These are phyloP conservation scores for Sebastes itinus DNA, from an alignment of 2,797 vertebrate genomes.

Conservation along the genomic window DNA sequence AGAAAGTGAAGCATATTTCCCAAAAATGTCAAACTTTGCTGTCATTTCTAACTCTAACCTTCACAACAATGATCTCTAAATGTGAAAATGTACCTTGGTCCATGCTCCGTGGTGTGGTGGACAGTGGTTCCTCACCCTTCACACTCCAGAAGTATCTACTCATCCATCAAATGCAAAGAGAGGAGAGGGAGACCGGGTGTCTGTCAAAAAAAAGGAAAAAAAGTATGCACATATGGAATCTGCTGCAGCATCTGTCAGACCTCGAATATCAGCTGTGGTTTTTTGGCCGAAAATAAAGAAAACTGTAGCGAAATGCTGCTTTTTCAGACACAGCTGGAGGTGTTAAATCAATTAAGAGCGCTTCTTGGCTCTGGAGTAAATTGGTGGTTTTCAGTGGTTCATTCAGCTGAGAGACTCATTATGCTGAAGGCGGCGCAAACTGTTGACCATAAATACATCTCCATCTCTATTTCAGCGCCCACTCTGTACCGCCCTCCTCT, in stretches of 20 bases:
- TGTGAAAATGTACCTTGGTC: not conserved
- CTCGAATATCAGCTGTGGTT: not conserved
- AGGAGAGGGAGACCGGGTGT: not conserved
- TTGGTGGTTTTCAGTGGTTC: not conserved
- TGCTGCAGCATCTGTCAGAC: slow-evolving; percentile 18
- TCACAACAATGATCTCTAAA: not conserved
- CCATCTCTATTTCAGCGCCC: not conserved
- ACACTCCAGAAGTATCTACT: not conserved
- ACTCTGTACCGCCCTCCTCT: not conserved
- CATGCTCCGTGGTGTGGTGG: not conserved
- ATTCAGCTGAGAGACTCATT: not conserved
- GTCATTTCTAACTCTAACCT: not conserved
- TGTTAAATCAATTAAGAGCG: not conserved
- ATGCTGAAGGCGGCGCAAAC: slow-evolving; percentile 22
- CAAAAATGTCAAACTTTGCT: not conserved
- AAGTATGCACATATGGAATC: slow-evolving; percentile 15
- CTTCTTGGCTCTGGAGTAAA: not conserved
- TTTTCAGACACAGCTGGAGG: not conserved
- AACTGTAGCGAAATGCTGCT: not conserved
- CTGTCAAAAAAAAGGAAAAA: not conserved
- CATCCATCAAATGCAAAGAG: slow-evolving; percentile 34
- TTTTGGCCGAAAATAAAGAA: not conserved
- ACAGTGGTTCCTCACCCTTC: not conserved
- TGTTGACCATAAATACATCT: slow-evolving; percentile 24
- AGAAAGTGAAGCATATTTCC: not conserved